A percentile compares a stretch with the other conserved stretches of the same genome.
These are phyloP conservation scores for Microcaecilia unicolor DNA, from an alignment of 2,797 vertebrate genomes.

Conservation along the genomic window DNA sequence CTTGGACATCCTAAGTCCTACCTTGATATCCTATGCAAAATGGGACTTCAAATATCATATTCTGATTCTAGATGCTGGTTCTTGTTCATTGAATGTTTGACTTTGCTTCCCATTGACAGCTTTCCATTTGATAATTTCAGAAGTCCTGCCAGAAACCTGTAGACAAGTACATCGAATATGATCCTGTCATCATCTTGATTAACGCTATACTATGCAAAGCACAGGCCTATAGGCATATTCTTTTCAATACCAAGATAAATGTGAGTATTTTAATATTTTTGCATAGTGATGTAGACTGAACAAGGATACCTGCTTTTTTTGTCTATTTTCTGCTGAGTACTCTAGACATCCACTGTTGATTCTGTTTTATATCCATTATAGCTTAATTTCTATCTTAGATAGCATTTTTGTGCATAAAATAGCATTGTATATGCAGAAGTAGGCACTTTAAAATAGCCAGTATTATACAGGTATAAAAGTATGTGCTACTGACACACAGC, in stretches of 20 bases:
- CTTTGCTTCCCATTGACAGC: neutral
- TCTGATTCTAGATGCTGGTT: neutral
- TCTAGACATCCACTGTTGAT: no score
- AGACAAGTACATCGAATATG: constrained; percentile 96
- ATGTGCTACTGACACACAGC: no score
- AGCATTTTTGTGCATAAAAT: no score
- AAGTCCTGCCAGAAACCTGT: constrained; percentile 88
- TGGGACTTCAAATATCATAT: neutral
- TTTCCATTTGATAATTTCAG: constrained; percentile 51
- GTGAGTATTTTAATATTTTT: constrained; percentile 56
- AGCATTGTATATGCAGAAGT: no score
- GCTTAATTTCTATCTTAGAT: no score
- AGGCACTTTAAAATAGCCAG: no score
- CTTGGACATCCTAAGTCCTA: neutral
- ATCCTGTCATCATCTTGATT: constrained; percentile 91
- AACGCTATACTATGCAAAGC: constrained; percentile 92
- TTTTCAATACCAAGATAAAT: constrained; percentile 88
- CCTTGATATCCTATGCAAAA: no score
- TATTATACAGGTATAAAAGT: no score
- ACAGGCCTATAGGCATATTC: constrained; percentile 88
- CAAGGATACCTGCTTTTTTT: no score
- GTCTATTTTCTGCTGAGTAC: no score
- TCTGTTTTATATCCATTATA: no score
- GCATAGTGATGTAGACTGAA: no score
- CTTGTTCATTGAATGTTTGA: neutral